Percentiles rank a stretch among this genome's conserved stretches.
phyloP scores from a whole-genome alignment of 2,797 vertebrate genomes.

The Neosilurus mollespiculum region DNA sequence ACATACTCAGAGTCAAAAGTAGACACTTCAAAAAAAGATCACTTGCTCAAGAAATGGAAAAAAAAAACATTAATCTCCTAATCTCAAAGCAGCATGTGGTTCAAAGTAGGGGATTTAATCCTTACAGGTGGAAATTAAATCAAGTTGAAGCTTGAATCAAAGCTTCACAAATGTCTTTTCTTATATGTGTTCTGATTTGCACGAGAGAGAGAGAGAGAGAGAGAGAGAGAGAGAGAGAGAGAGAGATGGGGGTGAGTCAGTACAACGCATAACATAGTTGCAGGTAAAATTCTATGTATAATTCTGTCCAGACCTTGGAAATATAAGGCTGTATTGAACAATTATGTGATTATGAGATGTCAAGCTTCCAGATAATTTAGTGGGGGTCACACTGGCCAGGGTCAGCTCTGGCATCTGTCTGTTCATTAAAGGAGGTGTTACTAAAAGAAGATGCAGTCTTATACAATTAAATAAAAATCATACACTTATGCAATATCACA shows the following conservation, averaged over 20 bases:
- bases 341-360: background rate
- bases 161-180: constrained; percentile 48
- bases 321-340: background rate
- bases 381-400: background rate
- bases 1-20: constrained; percentile 63
- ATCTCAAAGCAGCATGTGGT: constrained; percentile 68
- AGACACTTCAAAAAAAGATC: constrained; percentile 34
- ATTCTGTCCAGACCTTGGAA: background rate
- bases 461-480: too few species aligned
- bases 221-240: background rate
- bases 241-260: background rate
- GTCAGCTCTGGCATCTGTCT: background rate
- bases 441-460: background rate
- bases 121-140: constrained; percentile 66
- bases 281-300: background rate
- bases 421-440: background rate
- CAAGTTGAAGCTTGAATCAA: constrained; percentile 61
- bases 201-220: background rate
- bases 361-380: background rate
- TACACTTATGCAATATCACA: too few species aligned
- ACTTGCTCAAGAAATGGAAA: constrained; percentile 58
- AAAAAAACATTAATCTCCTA: constrained; percentile 52
- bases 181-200: constrained; percentile 26
- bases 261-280: background rate
- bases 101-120: constrained; percentile 63